Evolutionary conservation across 2,797 vertebrate genomes (phyloP).

Genomic region (Zalophus californianus): DNA sequence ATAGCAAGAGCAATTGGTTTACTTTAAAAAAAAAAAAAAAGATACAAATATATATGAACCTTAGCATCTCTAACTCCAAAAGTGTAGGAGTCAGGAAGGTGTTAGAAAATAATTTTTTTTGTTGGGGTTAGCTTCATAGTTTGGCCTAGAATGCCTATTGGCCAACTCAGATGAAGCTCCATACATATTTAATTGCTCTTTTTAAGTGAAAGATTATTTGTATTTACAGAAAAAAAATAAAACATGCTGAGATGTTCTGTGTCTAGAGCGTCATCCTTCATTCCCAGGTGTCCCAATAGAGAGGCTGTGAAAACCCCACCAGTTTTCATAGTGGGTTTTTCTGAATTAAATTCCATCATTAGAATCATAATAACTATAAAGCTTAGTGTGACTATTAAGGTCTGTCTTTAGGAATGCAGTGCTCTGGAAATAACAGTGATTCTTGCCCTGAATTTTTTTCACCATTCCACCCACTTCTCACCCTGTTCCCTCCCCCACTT

Average conservation of each 20-base stretch:
- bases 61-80: not conserved
- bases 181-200: not conserved
- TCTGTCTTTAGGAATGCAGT: not conserved
- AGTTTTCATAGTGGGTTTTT: not conserved
- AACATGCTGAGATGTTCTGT: not conserved
- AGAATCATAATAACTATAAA: not conserved
- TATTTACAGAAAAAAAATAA: not conserved
- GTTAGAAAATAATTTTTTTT: not conserved
- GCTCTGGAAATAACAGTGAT: not conserved
- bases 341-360: constrained; percentile 7
- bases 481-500: not conserved
- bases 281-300: constrained; percentile 9
- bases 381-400: not conserved
- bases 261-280: not conserved
- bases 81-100: not conserved
- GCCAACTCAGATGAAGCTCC: not conserved
- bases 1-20: not conserved
- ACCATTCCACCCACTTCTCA: not conserved
- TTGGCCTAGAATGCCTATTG: not conserved
- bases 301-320: not conserved
- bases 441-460: constrained; percentile 28
- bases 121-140: not conserved
- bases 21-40: not conserved
- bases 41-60: not conserved
- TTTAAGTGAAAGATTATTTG: constrained; percentile 25